Base-by-base conservation (phyloP, 2,113 vertebrate species). In the Tenrec ecaudatus region DNA sequence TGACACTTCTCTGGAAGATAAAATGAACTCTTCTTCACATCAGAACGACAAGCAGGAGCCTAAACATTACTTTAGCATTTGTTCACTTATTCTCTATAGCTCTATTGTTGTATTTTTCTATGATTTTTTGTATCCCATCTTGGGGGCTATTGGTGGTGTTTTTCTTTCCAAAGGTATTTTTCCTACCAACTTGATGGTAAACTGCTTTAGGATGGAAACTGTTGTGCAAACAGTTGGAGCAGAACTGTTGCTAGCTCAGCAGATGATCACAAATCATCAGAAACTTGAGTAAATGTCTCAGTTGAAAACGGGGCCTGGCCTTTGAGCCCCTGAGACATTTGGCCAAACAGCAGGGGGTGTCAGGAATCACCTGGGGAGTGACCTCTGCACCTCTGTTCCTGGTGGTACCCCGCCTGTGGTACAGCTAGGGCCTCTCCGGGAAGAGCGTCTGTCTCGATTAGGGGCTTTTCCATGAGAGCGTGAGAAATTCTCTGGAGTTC, bases 401-500 rank as follows among this genome's bases (percentile, higher is more conserved):
- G 23, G 2, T 73, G 38, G 11, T 60, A 73, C 36, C 6, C 2
- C 36, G 80, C 36, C n/a, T 22, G 8, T 8, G 87, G 80, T 53
- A 23, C 11, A 83, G 33, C 58, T 66, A 2, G 20, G 57, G 16
- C 16, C 57, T 27, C 43, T 89, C 43, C 73, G 43, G 17, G 33
- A 90, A 88, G 64, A 33, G 1, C 40, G 3, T 23, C 9, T 76
- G 64, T 66, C 6, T 71, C 20, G n/a, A 16, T 33, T 92, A 86
- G 47, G 64, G 88, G 14, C 8, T 84, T 27, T 69, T 77, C 87
- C 78, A 6, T 23, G 23, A 60, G 38, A 87, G 66, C 66, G 33
- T 83, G 86, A 84, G 91, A 95, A 94, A 83, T 47, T 91, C 57
- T 68, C 38, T 78, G 38, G 23, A 93, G 73, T 92, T 91, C 86